Conservation (phyloP, 2,113 vertebrate species). For the Epinephelus lanceolatus region DNA sequence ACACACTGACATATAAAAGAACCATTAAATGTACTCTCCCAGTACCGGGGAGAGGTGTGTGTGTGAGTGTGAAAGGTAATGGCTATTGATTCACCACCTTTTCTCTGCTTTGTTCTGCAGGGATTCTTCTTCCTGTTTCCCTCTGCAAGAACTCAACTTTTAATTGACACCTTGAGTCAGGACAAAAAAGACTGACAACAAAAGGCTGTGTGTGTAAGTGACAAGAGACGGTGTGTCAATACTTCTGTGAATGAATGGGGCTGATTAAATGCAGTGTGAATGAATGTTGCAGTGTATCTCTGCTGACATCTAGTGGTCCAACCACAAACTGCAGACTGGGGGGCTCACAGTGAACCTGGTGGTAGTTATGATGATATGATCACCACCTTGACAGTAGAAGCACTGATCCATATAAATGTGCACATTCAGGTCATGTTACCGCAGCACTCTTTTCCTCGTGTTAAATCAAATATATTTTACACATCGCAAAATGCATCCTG, state of each 20-base stretch:
- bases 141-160: conserved; percentile 17
- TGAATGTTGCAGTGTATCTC: neutral
- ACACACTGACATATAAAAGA: conserved; percentile 2
- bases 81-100: conserved; percentile 50
- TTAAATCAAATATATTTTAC: neutral
- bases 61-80: conserved; percentile 26
- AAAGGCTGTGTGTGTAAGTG: neutral
- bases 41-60: neutral
- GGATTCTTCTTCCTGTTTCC: conserved; percentile 2
- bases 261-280: neutral
- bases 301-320: conserved; percentile 68
- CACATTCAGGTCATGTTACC: neutral
- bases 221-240: neutral
- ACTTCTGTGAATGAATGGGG: neutral
- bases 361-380: neutral
- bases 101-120: conserved; percentile 25
- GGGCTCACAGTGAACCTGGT: neutral
- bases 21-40: conserved; percentile 12
- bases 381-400: neutral
- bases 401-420: no score
- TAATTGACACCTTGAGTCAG: conserved; percentile 18
- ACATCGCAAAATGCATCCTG: neutral
- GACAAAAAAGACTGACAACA: conserved; percentile 1
- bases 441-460: neutral
- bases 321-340: conserved; percentile 17